Evolutionary conservation across 2,797 vertebrate genomes (phyloP), one percentile per base, ranked within the genome.

Genomic region (Sternarchorhynchus goeldii): DNA sequence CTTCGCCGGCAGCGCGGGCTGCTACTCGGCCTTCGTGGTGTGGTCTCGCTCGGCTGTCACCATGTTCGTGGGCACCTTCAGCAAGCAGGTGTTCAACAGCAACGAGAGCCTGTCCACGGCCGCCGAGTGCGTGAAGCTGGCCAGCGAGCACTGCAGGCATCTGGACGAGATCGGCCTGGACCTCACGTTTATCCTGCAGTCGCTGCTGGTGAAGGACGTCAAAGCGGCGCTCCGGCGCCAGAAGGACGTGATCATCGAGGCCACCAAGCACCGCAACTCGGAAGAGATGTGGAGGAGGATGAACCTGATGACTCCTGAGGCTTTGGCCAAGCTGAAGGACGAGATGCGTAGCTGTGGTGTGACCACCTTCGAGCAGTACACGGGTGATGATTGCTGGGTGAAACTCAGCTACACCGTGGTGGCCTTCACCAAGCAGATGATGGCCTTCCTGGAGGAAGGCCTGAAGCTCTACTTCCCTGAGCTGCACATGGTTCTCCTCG

Each of bases 271-370:
- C 85, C 95, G 98, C 8, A 99, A 99, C 92, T 99, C 98, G 0
- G 98, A 99, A 90, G 98, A 99, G 92, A 97, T 98, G 97, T 99
- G 98, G 97, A 92, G 98, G 39, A 94, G 86, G 86, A 98, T 99
- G 98, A 99, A 99, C 88, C 90, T 99, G 62, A 99, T 99, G 98
- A 99, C 97, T 2, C 98, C 97, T 0, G 97, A 99, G 88, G 97
- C 97, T 0, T 89, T 99, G 85, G 82, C 91, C 16, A 99, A 98
- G 81, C 95, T 99, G 78, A 95, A 93, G 88, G 98, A 99, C 1
- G 97, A 99, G 89, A 99, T 99, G 97, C 94, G 91, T 29, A 87
- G 85, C 81, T 97, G 97, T 0, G 95, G 97, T 0, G 91, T 99
- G 7, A 79, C 87, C 66, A 93, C 50, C 88, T 98, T 99, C 57